phyloP scores from a whole-genome alignment of 1,140 invertebrate species.

The Proctacanthus coquilletti region DNA sequence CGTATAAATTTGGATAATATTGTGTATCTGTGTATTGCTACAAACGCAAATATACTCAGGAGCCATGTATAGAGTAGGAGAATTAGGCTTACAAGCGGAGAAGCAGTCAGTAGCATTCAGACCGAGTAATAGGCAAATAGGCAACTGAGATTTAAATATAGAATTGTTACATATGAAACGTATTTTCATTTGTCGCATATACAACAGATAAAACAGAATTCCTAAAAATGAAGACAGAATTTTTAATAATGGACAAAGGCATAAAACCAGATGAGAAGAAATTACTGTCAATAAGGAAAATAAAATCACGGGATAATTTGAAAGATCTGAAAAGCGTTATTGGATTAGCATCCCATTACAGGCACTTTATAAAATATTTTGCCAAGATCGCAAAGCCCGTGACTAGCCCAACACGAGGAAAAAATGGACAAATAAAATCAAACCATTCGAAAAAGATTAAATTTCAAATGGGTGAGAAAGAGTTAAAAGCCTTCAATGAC shows the following conservation, averaged over 20 bases:
- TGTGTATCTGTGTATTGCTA: too few species aligned
- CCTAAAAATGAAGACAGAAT: not conserved
- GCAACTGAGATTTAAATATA: too few species aligned
- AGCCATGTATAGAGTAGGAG: too few species aligned
- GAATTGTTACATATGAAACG: too few species aligned
- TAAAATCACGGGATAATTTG: not conserved
- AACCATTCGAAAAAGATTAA: conserved; percentile 1
- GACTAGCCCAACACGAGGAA: not conserved
- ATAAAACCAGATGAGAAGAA: not conserved
- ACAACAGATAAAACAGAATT: not conserved
- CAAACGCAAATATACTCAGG: too few species aligned
- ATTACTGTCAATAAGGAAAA: not conserved
- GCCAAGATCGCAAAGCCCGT: not conserved
- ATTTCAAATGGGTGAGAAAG: not conserved
- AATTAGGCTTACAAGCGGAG: too few species aligned
- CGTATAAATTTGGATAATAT: too few species aligned
- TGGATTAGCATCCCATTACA: not conserved
- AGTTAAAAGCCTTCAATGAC: conserved; percentile 20
- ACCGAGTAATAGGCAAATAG: too few species aligned
- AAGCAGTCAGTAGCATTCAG: too few species aligned
- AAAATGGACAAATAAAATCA: conserved; percentile 1
- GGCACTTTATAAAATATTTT: not conserved
- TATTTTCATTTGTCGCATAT: too few species aligned
- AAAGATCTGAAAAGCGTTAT: not conserved
- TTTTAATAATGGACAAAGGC: not conserved